A percentile compares a stretch with the other conserved stretches of the same genome.
Evolutionary conservation across 2,888 invertebrate species (phyloP).

Genomic region (Nephrotoma appendiculata): DNA sequence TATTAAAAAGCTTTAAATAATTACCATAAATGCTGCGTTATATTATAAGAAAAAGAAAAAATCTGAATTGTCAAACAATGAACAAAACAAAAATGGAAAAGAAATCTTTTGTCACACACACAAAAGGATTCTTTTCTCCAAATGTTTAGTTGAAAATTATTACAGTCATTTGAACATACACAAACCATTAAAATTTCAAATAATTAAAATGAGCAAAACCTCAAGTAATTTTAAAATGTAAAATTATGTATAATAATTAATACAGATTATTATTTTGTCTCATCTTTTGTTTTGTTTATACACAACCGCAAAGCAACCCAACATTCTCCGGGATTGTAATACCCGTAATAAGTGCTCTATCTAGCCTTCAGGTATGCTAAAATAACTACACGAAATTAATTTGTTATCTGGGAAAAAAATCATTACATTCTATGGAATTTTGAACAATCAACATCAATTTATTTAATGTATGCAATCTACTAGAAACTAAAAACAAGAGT

Average conservation of each 20-base stretch:
- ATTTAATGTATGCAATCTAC: too few relatives aligned
- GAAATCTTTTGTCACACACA: background rate
- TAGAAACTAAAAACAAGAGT: too few relatives aligned
- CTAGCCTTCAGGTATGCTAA: background rate
- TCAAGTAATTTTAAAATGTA: background rate
- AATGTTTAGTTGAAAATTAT: background rate
- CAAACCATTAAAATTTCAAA: background rate
- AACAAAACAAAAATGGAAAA: background rate
- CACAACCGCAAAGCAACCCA: background rate
- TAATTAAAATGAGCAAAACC: background rate
- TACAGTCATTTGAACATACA: background rate
- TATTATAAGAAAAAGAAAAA: background rate
- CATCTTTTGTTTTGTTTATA: background rate
- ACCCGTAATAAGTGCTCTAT: background rate
- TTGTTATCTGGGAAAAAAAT: background rate
- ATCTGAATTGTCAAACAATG: background rate
- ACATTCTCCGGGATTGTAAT: background rate
- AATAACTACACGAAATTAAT: background rate
- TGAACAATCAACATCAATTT: too few relatives aligned
- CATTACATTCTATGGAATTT: background rate
- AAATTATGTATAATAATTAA: background rate
- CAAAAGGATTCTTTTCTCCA: background rate
- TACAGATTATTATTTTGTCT: background rate
- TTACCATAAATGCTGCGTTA: background rate
- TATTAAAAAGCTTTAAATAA: background rate